These are phyloP conservation scores for Caradrina clavipalpis DNA, from an alignment of 2,888 invertebrate genomes.

Conservation along the genomic window DNA sequence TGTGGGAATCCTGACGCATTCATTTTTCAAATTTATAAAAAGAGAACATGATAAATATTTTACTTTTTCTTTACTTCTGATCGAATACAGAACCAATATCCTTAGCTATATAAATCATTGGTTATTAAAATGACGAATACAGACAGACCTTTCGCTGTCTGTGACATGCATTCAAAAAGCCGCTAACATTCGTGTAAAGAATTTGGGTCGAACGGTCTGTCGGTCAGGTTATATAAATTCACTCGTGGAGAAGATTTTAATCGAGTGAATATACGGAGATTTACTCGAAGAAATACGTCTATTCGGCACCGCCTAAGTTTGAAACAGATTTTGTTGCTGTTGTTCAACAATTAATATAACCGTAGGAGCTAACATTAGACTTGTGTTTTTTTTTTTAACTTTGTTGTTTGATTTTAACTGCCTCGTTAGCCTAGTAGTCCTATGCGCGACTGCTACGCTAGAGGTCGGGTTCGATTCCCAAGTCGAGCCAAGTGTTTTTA, in stretches of 20 bases:
- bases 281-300: neutral
- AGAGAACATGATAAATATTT: neutral
- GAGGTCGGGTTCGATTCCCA: no score
- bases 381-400: no score
- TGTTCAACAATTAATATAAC: no score
- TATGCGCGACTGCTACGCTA: no score
- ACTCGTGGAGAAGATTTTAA: slow-evolving; percentile 21
- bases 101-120: neutral
- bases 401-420: no score
- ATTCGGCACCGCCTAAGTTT: no score
- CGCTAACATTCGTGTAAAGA: neutral
- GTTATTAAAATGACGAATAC: slow-evolving; percentile 8
- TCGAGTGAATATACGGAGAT: slow-evolving; percentile 4
- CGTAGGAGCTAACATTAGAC: no score
- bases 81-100: neutral
- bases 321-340: no score
- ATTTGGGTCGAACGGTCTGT: slow-evolving; percentile 19
- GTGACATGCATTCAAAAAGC: slow-evolving; percentile 1
- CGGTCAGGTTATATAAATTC: slow-evolving; percentile 14
- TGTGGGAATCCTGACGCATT: no score
- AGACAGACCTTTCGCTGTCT: neutral
- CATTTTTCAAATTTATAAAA: no score
- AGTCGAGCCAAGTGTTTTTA: no score
- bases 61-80: neutral
- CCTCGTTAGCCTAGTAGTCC: no score